Conservation (phyloP, 2,113 vertebrate genomes). For the Montifringilla adamsi region DNA sequence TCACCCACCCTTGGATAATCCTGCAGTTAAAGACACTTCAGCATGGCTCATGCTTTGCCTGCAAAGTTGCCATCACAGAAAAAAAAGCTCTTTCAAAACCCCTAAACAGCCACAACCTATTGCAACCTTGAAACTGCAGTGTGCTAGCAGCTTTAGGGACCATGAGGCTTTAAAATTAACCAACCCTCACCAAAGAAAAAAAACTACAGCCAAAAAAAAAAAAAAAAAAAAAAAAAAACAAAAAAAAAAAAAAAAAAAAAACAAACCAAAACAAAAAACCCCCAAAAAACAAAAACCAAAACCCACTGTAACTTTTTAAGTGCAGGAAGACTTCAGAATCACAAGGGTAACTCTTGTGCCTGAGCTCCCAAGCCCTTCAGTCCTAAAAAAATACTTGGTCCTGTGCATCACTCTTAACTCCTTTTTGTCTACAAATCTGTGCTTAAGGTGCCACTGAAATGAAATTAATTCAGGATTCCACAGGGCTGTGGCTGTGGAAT, state of each 20-base stretch:
- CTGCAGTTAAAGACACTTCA: neutral
- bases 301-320: neutral
- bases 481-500: neutral
- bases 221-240: neutral
- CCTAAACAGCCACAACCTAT: neutral
- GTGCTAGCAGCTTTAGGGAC: neutral
- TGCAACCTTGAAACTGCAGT: neutral
- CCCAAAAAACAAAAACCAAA: neutral
- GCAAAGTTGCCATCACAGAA: neutral
- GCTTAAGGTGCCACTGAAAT: neutral
- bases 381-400: neutral
- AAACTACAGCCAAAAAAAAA: neutral
- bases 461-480: neutral
- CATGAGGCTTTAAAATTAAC: accelerated
- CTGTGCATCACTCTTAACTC: neutral
- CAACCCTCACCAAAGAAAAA: neutral
- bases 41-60: neutral
- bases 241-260: too few relatives aligned
- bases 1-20: neutral
- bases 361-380: neutral
- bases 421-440: neutral
- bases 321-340: neutral
- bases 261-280: neutral
- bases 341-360: neutral
- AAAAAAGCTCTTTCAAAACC: neutral